phyloP scores from a whole-genome alignment of 1,140 invertebrate species.

The Eubasilissa regina region DNA sequence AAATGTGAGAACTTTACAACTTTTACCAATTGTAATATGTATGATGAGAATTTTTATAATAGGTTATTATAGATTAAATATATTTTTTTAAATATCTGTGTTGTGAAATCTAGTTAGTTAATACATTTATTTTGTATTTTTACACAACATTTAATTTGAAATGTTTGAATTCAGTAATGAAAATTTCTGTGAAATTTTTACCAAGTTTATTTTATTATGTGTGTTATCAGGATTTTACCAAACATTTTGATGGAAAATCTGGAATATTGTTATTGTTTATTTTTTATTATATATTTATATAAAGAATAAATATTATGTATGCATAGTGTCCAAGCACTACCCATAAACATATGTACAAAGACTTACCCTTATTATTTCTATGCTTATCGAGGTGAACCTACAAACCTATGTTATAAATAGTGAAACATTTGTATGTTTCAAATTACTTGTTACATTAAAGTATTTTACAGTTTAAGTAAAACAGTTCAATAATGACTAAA shows the following conservation, averaged over 20 bases:
- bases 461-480: neutral
- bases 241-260: constrained; percentile 24
- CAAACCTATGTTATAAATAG: too few relatives aligned
- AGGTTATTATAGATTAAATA: constrained; percentile 32
- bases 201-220: constrained; percentile 23
- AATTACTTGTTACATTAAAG: too few relatives aligned
- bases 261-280: constrained; percentile 52
- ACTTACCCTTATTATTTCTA: constrained; percentile 25
- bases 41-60: constrained; percentile 27
- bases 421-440: too few relatives aligned
- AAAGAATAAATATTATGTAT: constrained; percentile 35
- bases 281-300: constrained; percentile 44
- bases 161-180: constrained; percentile 16
- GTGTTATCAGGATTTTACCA: constrained; percentile 44
- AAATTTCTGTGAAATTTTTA: constrained; percentile 56
- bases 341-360: constrained; percentile 51
- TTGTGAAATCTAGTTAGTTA: constrained; percentile 49
- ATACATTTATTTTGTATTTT: constrained; percentile 30
- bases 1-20: neutral
- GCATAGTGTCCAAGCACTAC: constrained; percentile 40
- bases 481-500: constrained; percentile 2
- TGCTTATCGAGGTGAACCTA: constrained; percentile 34
- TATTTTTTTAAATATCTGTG: constrained; percentile 54
- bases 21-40: constrained; percentile 30
- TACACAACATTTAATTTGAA: constrained; percentile 34